phyloP scores from a whole-genome alignment of 1,140 invertebrate genomes.

The Leptinotarsa undecemlineata region DNA sequence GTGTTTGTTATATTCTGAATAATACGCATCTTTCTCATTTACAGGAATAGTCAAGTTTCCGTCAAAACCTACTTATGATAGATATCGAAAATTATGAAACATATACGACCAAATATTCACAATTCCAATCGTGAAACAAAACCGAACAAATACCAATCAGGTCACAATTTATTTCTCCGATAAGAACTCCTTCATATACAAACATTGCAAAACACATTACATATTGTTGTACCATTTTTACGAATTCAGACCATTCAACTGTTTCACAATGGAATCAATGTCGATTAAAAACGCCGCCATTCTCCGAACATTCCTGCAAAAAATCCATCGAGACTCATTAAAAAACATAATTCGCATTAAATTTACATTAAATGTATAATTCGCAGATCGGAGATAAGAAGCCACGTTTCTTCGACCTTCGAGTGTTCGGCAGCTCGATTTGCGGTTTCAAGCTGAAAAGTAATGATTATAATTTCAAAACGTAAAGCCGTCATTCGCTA shows the following conservation, averaged over 20 bases:
- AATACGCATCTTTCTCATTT: too few relatives aligned
- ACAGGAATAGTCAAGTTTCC: too few relatives aligned
- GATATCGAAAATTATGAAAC: too few relatives aligned
- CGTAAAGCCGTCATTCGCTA: neutral
- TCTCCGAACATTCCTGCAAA: neutral
- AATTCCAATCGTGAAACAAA: too few relatives aligned
- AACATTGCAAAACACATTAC: neutral
- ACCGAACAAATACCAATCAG: neutral
- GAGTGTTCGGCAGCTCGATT: neutral
- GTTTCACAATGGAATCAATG: neutral
- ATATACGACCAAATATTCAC: too few relatives aligned
- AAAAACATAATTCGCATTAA: conserved; percentile 6
- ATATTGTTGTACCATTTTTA: neutral
- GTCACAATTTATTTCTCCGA: neutral
- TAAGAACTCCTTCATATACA: neutral
- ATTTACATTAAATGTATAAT: conserved; percentile 7
- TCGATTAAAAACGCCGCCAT: neutral
- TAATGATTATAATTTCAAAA: conserved; percentile 1
- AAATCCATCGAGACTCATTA: conserved; percentile 2
- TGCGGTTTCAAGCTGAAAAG: neutral
- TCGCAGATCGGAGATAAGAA: neutral
- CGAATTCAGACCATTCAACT: neutral
- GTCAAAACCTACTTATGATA: too few relatives aligned
- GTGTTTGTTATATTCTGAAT: too few relatives aligned
- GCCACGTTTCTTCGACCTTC: neutral